phyloP scores from a whole-genome alignment of 2,113 vertebrate genomes.

The Zeus faber region DNA sequence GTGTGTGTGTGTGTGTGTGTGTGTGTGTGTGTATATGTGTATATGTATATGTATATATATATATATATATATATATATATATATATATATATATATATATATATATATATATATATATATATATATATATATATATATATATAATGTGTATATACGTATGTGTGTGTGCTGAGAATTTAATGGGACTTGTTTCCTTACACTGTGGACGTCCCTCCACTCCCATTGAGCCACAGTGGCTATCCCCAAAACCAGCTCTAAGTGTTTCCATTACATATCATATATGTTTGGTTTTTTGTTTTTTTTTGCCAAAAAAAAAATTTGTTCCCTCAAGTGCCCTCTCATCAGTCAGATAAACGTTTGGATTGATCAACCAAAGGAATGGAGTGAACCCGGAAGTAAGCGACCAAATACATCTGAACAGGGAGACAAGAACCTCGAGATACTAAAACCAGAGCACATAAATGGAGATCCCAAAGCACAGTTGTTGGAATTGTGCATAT shows the following conservation, averaged over 20 bases:
- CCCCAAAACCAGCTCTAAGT: conserved; percentile 26
- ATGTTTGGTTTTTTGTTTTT: conserved; percentile 25
- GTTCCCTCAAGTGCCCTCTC: conserved; percentile 32
- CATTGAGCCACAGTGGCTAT: conserved; percentile 1
- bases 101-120: too few species aligned
- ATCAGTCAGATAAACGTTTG: conserved; percentile 41
- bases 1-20: conserved; percentile 17
- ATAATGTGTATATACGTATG: conserved; percentile 18
- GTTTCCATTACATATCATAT: conserved; percentile 27
- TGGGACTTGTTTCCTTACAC: conserved; percentile 16
- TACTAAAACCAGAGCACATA: too few species aligned
- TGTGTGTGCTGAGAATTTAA: conserved; percentile 31
- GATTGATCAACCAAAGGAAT: conserved; percentile 57
- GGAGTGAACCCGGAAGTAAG: conserved; percentile 25
- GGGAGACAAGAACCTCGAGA: too few species aligned
- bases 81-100: too few species aligned
- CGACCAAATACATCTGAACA: conserved; percentile 69
- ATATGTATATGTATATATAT: too few species aligned
- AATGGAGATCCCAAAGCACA: too few species aligned
- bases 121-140: too few species aligned
- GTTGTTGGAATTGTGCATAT: too few species aligned
- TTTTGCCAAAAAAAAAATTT: conserved; percentile 60
- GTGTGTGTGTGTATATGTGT: conserved; percentile 8
- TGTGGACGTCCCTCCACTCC: conserved; percentile 13
- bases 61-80: too few species aligned